Base-by-base conservation (phyloP, 2,113 vertebrate species). In the Todiramphus saurophagus region DNA sequence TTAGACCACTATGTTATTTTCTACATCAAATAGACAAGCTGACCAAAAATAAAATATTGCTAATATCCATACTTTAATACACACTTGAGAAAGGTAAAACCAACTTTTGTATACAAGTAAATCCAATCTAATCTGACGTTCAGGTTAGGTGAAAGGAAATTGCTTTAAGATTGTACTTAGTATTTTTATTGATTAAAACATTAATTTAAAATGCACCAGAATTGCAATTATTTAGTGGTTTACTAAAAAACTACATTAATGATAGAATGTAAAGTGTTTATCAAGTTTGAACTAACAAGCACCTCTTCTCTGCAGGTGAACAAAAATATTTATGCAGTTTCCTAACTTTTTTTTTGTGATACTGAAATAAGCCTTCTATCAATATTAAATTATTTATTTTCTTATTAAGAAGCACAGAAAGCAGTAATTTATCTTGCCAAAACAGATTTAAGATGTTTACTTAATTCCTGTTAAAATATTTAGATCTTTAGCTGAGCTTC, bases 21-120 rank as follows among this genome's bases (percentile, higher is more conserved):
- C 66, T 55, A 14, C 0, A 0, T 17, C 44, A 41, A 66, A 74
- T 0, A 81, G 46, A 28, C 12, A 30, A 33, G 16, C 21, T 79
- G 23, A 68, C 1, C 4, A 63, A 74, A 13, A 10, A 72, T 43
- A 13, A 82, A 81, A 55, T 68, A 66, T 2, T 67, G 46, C 5
- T 17, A 37, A 46, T 6, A 59, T 68, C 33, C 7, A 31, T 44
- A 78, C 2, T 74, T 66, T 33, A 74, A 75, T 27, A 68, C 2
- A 35, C 7, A 33, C 20, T 7, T 80, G 50, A 77, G 35, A 69
- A 11, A 53, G 23, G 30, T 39, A 81, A 73, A 62, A 75, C 11
- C 1, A 17, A 43, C 12, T 63, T 87, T 43, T 46, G 23, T 13
- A 50, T 17, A 51, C 68, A 62, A 16, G 16, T 13, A 91, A 92